phyloP scores from a whole-genome alignment of 2,888 invertebrate species.

The Cyclophora albipunctata region DNA sequence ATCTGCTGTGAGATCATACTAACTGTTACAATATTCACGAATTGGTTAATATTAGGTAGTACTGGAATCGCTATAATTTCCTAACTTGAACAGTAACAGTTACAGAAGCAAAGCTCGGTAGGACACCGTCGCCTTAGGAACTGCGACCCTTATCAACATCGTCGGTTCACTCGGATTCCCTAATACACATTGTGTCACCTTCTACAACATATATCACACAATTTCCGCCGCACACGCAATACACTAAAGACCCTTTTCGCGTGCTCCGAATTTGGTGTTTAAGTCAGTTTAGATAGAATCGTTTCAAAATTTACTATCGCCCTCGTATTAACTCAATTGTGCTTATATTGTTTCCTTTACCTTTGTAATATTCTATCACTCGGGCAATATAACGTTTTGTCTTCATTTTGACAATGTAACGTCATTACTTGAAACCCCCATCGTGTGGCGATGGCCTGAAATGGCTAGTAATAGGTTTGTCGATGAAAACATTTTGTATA shows the following conservation, averaged over 20 bases:
- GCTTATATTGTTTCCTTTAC: constrained; percentile 52
- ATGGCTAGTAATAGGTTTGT: too few relatives aligned
- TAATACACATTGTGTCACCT: constrained; percentile 51
- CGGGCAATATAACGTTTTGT: constrained; percentile 9
- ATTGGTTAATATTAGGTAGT: too few relatives aligned
- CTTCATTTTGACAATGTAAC: neutral
- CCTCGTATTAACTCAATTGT: constrained; percentile 52
- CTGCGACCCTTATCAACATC: constrained; percentile 67
- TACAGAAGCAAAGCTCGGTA: constrained; percentile 53
- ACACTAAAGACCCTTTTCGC: constrained; percentile 14
- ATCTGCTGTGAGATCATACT: too few relatives aligned
- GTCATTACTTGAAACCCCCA: too few relatives aligned
- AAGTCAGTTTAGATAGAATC: constrained; percentile 20
- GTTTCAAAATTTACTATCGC: constrained; percentile 49
- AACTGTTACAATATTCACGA: too few relatives aligned
- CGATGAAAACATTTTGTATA: too few relatives aligned
- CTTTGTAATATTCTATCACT: constrained; percentile 54
- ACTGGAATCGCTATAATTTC: constrained; percentile 15
- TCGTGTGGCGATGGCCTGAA: too few relatives aligned
- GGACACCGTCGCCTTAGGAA: constrained; percentile 55
- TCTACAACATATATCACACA: constrained; percentile 15
- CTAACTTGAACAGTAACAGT: constrained; percentile 29
- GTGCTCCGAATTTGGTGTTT: constrained; percentile 1
- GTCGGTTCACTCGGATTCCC: constrained; percentile 51
- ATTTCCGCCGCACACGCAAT: constrained; percentile 22